Evolutionary conservation across 2,888 invertebrate species (phyloP), one percentile per base, ranked within the genome.

Genomic region (Drosophila seclusa): DNA sequence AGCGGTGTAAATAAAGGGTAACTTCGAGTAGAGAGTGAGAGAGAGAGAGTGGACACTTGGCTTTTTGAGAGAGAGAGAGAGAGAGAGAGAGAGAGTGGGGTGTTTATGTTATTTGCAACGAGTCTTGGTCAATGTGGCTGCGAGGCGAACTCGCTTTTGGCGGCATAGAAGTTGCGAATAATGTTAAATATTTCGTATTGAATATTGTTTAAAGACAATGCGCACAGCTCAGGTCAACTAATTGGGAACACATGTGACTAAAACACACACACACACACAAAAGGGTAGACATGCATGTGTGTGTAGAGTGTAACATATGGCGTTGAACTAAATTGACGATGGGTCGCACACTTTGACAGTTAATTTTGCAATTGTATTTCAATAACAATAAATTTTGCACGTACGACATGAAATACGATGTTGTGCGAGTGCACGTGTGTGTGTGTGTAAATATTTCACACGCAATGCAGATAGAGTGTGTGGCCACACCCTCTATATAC

Each of bases 341-440:
- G 73, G 83, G 72, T 88, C 85, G 85, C 86, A 86, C 84, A 89
- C 90, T 91, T 89, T 90, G 92, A 91, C 91, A 91, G 91, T 91
- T 91, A 91, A 91, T 91, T 92, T 91, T 89, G 91, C 91, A 92
- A 91, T 91, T 91, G 91, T 91, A 92, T 91, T 91, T 91, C 91
- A 91, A 92, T 92, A 91, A 85, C 91, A 87, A 91, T 91, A 91
- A 91, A 92, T 91, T 90, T 18, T 74, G 68, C 80, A 78, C 81
- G 80, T 78, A 73, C 76, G 83, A 87, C 91, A 89, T 87, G 84
- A 91, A 86, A 85, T 89, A 83, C 87, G 82, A 82, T 73, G 66
- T 54, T 54, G 58, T 63, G 13, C 40, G 49, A 68, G 58, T 49
- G 52, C 58, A 63, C 52, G 58, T 48, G 49, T 62, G 45, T 50